A percentile compares a stretch with the other conserved stretches of the same genome.
Conservation (phyloP, 2,113 vertebrate genomes). For the Mustela nigripes region DNA sequence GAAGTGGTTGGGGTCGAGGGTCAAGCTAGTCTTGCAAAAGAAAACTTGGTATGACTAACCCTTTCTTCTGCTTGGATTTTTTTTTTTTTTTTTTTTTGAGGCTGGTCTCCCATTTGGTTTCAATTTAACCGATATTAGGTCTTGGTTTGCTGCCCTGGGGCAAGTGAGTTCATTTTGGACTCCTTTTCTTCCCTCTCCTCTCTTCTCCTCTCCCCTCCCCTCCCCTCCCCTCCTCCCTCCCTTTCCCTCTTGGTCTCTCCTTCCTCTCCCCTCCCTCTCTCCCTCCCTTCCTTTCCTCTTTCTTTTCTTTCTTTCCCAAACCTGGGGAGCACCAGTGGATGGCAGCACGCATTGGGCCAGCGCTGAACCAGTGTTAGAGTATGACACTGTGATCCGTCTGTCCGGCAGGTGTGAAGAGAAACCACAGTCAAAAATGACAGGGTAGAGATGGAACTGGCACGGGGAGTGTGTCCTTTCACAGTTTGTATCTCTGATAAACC, state of each 20-base stretch:
- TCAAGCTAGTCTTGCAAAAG: not conserved
- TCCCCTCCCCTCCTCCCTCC: too few species aligned
- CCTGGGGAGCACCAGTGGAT: not conserved
- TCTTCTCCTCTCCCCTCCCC: too few species aligned
- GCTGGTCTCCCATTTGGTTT: not conserved
- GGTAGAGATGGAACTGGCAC: not conserved
- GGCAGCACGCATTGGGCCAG: not conserved
- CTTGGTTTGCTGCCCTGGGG: not conserved
- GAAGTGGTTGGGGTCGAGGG: not conserved
- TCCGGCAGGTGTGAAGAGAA: not conserved
- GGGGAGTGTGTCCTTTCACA: too few species aligned
- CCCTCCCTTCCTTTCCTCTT: not conserved
- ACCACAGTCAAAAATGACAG: fast-evolving
- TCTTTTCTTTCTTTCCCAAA: not conserved
- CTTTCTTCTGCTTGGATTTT: not conserved
- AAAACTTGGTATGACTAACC: not conserved
- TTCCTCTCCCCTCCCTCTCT: fast-evolving
- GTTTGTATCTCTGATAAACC: too few species aligned
- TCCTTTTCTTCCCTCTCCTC: not conserved
- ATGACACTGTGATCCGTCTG: not conserved
- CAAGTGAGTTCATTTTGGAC: not conserved
- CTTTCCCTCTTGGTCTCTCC: too few species aligned
- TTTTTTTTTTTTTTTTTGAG: not conserved
- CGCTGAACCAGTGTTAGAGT: not conserved
- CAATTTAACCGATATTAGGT: not conserved